phyloP scores from a whole-genome alignment of 2,888 invertebrate species.

The Barypeithes pellucidus region DNA sequence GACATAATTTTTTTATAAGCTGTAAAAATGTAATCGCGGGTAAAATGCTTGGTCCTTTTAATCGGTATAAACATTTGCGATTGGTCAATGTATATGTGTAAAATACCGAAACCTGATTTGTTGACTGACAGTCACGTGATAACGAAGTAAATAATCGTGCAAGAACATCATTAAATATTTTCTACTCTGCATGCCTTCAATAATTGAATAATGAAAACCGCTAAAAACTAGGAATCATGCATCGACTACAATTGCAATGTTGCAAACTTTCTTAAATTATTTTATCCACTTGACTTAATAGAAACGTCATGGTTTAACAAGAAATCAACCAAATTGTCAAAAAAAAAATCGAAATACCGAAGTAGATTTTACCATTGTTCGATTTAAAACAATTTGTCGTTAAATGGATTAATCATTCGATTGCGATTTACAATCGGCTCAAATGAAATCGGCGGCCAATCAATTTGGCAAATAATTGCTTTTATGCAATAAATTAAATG shows the following conservation, averaged over 20 bases:
- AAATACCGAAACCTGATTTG: no score
- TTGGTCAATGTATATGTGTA: no score
- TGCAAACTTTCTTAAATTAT: constrained; percentile 9
- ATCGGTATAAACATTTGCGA: no score
- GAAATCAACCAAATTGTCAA: constrained; percentile 1
- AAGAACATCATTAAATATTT: neutral
- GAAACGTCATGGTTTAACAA: neutral
- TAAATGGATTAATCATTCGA: constrained; percentile 5
- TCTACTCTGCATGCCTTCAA: neutral
- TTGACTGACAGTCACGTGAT: no score
- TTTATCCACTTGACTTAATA: constrained; percentile 5
- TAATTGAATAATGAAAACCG: constrained; percentile 1
- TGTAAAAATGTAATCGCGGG: no score
- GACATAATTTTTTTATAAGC: no score
- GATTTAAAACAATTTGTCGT: constrained; percentile 13
- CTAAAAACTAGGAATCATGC: constrained; percentile 5
- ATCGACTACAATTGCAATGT: neutral
- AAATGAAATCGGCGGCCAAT: constrained; percentile 20
- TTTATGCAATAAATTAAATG: constrained; percentile 1
- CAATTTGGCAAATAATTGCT: constrained; percentile 12
- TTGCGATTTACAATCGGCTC: constrained; percentile 6
- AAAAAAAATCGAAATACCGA: constrained; percentile 1
- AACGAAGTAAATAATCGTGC: no score
- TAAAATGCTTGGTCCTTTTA: no score
- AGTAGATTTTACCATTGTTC: neutral